Evolutionary conservation across 35 echinoderm and acorn worm species (phyloP).

Genomic region (Holothuria glaberrima): DNA sequence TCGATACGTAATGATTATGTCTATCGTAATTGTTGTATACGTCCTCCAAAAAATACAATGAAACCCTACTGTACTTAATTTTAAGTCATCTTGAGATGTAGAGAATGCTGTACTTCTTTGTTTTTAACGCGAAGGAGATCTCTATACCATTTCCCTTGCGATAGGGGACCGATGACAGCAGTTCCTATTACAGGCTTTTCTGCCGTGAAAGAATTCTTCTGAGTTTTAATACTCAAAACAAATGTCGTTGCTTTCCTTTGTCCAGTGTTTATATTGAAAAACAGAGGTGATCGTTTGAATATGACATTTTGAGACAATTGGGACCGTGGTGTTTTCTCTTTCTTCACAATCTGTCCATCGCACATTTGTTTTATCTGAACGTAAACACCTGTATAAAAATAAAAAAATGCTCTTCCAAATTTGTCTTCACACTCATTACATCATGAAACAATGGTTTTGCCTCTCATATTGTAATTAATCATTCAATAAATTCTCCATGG

Average conservation of each 20-base stretch:
- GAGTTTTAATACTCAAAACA: conserved; percentile 38
- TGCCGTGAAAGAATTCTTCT: not conserved
- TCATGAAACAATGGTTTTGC: no score
- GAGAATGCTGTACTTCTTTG: conserved; percentile 20
- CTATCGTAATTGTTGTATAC: no score
- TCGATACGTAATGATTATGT: no score
- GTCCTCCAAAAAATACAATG: no score
- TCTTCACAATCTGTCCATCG: conserved; percentile 34
- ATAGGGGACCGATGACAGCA: conserved; percentile 1
- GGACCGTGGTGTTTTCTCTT: conserved; percentile 7
- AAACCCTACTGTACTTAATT: no score
- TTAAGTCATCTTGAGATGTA: conserved; percentile 27
- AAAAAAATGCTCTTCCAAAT: not conserved
- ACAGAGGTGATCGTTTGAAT: not conserved
- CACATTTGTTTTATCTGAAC: conserved; percentile 48
- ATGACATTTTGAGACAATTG: not conserved
- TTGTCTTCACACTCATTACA: no score
- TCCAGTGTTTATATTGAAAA: not conserved
- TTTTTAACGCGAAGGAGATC: conserved; percentile 31
- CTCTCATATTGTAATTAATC: not conserved
- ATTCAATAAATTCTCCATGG: no score
- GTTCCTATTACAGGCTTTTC: conserved; percentile 38
- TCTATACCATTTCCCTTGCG: conserved; percentile 26
- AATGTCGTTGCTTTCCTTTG: conserved; percentile 27
- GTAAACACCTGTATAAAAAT: conserved; percentile 33